These are phyloP conservation scores for Atrichornis clamosus DNA, from an alignment of 2,113 vertebrate species.

Conservation along the genomic window DNA sequence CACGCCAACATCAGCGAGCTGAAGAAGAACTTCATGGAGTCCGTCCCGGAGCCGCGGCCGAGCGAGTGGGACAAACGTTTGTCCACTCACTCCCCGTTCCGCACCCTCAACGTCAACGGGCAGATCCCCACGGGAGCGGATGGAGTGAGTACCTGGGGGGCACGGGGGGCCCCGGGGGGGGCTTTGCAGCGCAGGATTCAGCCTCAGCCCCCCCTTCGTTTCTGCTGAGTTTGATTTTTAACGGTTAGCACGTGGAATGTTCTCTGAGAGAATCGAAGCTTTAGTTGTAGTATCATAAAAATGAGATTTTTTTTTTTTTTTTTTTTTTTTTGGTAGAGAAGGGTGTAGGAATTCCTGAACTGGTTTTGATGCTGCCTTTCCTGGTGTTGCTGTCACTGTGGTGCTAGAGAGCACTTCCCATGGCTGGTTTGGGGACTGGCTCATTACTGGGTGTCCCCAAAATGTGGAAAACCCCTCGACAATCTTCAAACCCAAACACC, in stretches of 20 bases:
- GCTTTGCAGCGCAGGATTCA: not conserved
- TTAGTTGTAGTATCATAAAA: fast-evolving
- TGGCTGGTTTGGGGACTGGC: not conserved
- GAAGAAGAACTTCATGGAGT: conserved; percentile 98
- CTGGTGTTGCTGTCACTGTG: not conserved
- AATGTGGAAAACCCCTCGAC: not conserved
- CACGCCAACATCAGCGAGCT: conserved; percentile 96
- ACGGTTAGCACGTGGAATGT: fast-evolving
- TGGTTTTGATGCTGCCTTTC: not conserved
- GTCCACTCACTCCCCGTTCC: conserved; percentile 92
- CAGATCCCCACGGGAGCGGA: conserved; percentile 85
- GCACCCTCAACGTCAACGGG: conserved; percentile 87
- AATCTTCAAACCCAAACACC: not conserved
- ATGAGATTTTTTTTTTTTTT: not conserved
- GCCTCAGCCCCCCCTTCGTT: not conserved
- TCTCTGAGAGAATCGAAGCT: not conserved
- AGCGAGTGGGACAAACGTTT: conserved; percentile 98
- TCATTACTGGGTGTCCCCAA: not conserved
- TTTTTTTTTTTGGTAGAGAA: not conserved
- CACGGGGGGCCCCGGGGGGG: not conserved
- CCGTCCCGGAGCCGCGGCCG: conserved; percentile 86
- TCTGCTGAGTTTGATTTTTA: fast-evolving
- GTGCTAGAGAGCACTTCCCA: not conserved
- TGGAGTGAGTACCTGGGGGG: conserved; percentile 79
- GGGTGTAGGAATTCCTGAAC: not conserved